Evolutionary conservation across 2,113 vertebrate genomes (phyloP).

Genomic region (Muntiacus muntjak): DNA sequence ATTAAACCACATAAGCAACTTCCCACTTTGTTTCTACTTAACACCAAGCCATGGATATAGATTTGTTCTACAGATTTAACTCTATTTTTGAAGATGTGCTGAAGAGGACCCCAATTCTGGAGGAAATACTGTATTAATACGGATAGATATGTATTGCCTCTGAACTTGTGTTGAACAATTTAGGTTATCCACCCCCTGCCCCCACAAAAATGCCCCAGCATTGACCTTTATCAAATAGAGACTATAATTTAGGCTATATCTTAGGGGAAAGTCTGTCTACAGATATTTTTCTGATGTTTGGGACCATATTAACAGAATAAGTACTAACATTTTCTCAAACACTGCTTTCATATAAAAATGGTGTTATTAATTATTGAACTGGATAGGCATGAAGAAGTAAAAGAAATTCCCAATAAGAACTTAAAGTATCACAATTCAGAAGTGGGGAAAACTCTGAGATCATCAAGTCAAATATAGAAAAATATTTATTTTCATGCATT

Average conservation of each 20-base stretch:
- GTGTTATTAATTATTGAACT: background rate
- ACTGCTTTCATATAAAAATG: background rate
- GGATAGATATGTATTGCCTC: background rate
- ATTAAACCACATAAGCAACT: background rate
- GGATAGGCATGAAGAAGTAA: background rate
- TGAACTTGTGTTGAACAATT: background rate
- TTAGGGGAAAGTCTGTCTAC: background rate
- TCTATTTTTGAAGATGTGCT: background rate
- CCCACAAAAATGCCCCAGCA: background rate
- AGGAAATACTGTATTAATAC: background rate
- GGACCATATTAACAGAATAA: background rate
- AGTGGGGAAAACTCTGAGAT: background rate
- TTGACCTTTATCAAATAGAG: background rate
- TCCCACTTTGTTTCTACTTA: background rate
- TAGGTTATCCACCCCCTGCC: fast-evolving
- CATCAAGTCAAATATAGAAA: background rate
- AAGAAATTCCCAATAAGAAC: background rate
- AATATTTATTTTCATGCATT: background rate
- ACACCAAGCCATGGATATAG: background rate
- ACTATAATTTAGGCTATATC: background rate
- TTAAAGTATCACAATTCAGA: background rate
- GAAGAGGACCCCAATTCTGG: background rate
- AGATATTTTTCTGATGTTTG: background rate
- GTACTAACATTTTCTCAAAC: background rate
- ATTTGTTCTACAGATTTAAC: background rate